phyloP scores from a whole-genome alignment of 2,888 invertebrate genomes.

The Agrochola circellaris region DNA sequence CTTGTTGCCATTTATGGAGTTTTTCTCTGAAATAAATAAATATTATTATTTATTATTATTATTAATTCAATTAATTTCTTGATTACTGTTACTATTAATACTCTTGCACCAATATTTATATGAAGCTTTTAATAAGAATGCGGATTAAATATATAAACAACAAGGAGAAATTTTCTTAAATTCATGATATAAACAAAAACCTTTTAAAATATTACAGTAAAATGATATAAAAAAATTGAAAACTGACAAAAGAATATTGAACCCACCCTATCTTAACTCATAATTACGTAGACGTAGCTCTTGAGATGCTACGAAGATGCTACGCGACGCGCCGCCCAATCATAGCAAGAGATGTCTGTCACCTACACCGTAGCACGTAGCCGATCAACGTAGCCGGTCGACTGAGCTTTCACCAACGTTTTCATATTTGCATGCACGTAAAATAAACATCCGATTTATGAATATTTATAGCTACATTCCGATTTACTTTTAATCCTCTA shows the following conservation, averaged over 20 bases:
- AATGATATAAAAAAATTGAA: background rate
- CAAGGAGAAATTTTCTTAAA: background rate
- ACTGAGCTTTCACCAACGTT: constrained; percentile 29
- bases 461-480: constrained; percentile 43
- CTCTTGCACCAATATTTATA: background rate
- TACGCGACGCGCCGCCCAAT: constrained; percentile 47
- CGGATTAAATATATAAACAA: too few species aligned
- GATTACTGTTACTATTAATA: background rate
- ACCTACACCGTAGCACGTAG: constrained; percentile 51
- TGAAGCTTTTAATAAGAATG: background rate
- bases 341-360: constrained; percentile 6
- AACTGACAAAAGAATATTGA: background rate
- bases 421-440: constrained; percentile 11
- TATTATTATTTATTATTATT: too few species aligned
- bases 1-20: too few species aligned
- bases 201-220: background rate
- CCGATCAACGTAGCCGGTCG: constrained; percentile 15
- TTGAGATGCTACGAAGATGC: constrained; percentile 56
- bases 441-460: constrained; percentile 33
- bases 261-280: background rate
- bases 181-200: background rate
- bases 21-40: too few species aligned
- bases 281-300: constrained; percentile 7
- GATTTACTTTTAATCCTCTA: constrained; percentile 61
- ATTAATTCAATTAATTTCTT: background rate